These are phyloP conservation scores for Ophraella communa DNA, from an alignment of 2,888 invertebrate genomes.

Conservation along the genomic window DNA sequence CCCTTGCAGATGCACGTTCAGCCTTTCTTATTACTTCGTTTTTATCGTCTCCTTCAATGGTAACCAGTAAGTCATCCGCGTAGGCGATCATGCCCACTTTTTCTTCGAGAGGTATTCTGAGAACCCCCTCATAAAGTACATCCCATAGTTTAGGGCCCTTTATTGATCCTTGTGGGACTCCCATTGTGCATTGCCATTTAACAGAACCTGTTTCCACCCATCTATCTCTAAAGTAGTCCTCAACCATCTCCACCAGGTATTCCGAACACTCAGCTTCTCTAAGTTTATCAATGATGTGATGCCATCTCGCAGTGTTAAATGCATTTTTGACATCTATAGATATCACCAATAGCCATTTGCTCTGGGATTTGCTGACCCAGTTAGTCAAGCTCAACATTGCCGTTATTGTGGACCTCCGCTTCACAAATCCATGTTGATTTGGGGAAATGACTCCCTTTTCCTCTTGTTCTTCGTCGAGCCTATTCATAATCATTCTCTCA, in stretches of 20 bases:
- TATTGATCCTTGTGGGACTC: constrained; percentile 16
- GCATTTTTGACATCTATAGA: constrained; percentile 26
- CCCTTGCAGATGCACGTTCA: too few relatives aligned
- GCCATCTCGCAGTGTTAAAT: constrained; percentile 28
- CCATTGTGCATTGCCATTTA: not conserved
- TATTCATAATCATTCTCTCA: constrained; percentile 20
- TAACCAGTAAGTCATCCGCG: not conserved
- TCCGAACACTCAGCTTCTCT: not conserved
- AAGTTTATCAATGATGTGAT: not conserved
- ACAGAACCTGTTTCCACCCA: too few relatives aligned
- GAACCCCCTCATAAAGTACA: not conserved
- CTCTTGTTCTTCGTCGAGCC: too few relatives aligned
- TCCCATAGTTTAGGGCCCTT: constrained; percentile 7
- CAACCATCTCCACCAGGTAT: constrained; percentile 1
- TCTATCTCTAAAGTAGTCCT: constrained; percentile 3
- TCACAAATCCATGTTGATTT: constrained; percentile 31
- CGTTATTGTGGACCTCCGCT: constrained; percentile 10
- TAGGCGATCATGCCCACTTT: not conserved
- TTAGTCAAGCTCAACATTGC: constrained; percentile 12
- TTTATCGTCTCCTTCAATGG: not conserved
- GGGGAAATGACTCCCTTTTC: not conserved
- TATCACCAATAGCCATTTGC: not conserved
- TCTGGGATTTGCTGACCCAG: not conserved
- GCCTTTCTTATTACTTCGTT: not conserved
- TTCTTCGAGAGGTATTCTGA: not conserved